Evolutionary conservation across 2,888 invertebrate genomes (phyloP), one percentile per base, ranked within the genome.

Genomic region (Anthophora plumipes): DNA sequence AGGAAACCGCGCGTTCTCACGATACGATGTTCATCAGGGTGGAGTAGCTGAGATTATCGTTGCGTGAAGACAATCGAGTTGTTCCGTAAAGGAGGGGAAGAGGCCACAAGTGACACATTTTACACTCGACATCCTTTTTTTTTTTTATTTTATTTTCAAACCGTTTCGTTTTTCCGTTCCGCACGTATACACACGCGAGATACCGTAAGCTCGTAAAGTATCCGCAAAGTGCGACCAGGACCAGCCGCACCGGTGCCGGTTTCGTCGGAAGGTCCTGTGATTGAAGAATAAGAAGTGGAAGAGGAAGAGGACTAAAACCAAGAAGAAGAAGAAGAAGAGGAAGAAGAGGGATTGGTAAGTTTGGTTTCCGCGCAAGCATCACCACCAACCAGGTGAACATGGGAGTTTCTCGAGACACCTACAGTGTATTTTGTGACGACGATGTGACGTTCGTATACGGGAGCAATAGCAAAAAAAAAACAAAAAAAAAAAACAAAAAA

Each of bases 11-110:
- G 80, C 84, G 84, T 80, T 72, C 48, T 80, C 77, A 41, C 73
- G 80, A 85, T 67, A 90, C 86, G 83, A 91, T 91, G 91, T 88
- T 81, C 89, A 85, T 81, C 89, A 85, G 77, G 85, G 88, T 88
- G 88, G 87, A 92, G 88, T 91, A 89, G 84, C 54, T 31, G 31
- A 31, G 31, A 31, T 1, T 31, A 31, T 31, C 31, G 31, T 31
- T 31, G 2, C 31, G 31, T 31, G 31, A 31, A 31, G 31, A 31
- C 1, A 31, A 31, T 31, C 31, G 31, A 31, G 31, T 31, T 4
- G 54, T 57, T 67, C 61, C 55, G 60, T 66, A 41, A 46, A 37
- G 59, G 52, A 50, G 59, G 14, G 39, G 60, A 25, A 61, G 54
- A 54, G 50, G 48, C 61, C 52, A 43, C 63, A 77, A 82, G 81